Evolutionary conservation across 2,113 vertebrate species (phyloP).

Genomic region (Platysteira castanea): DNA sequence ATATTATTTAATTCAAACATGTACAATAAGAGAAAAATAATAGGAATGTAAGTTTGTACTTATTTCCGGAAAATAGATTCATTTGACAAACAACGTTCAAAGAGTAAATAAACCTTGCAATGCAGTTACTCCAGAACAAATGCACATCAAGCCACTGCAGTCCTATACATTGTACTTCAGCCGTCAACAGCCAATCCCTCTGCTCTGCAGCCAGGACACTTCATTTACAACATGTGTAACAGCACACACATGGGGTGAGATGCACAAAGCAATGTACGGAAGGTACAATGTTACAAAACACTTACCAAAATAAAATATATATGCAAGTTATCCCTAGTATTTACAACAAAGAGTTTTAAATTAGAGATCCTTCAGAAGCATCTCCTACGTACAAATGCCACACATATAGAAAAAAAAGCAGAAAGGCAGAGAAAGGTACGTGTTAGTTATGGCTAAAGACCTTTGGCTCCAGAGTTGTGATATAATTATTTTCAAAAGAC

Average conservation of each 20-base stretch:
- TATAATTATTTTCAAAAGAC: conserved; percentile 25
- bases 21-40: conserved; percentile 61
- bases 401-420: not conserved
- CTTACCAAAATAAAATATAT: conserved; percentile 37
- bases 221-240: conserved; percentile 1
- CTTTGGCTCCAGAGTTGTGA: conserved; percentile 40
- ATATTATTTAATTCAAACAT: conserved; percentile 70
- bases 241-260: not conserved
- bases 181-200: conserved; percentile 31
- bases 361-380: conserved; percentile 38
- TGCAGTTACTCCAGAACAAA: conserved; percentile 59
- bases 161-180: conserved; percentile 27
- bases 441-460: conserved; percentile 40
- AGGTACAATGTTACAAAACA: conserved; percentile 46
- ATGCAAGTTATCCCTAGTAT: conserved; percentile 27
- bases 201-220: conserved; percentile 16
- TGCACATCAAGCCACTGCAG: conserved; percentile 22
- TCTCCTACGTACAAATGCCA: conserved; percentile 33
- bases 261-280: not conserved
- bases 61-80: conserved; percentile 67
- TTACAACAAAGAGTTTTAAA: conserved; percentile 54
- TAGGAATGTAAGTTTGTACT: conserved; percentile 64
- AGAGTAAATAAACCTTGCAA: conserved; percentile 54
- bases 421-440: conserved; percentile 38
- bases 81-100: conserved; percentile 37